These are phyloP conservation scores for Electrophaes corylata DNA, from an alignment of 2,888 invertebrate genomes.

Conservation along the genomic window DNA sequence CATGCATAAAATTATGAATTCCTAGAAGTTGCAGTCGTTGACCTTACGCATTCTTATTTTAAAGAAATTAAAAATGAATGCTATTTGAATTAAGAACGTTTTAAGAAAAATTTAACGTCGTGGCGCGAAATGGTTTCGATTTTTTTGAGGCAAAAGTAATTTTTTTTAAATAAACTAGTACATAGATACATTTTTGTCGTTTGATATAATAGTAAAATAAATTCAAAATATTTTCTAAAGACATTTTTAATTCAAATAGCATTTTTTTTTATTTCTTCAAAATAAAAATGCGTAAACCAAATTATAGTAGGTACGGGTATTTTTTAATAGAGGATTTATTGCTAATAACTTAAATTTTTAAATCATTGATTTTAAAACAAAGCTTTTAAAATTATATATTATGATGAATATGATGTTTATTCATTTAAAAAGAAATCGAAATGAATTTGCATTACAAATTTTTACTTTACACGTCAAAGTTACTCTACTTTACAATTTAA, in stretches of 20 bases:
- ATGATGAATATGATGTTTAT: no score
- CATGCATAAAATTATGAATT: conserved; percentile 30
- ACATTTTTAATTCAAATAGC: background rate
- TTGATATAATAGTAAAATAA: no score
- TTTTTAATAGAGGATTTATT: no score
- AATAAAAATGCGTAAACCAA: conserved; percentile 2
- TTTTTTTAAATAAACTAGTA: no score
- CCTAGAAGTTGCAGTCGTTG: conserved; percentile 13
- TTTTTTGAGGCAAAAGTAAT: background rate
- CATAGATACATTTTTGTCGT: no score
- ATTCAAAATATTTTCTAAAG: background rate
- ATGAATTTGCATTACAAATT: background rate
- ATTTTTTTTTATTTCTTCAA: background rate
- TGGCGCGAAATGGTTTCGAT: background rate
- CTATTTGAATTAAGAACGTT: background rate
- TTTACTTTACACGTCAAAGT: background rate
- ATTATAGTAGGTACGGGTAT: no score
- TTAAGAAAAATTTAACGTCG: background rate
- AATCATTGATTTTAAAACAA: background rate
- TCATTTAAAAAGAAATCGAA: no score
- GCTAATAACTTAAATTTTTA: no score
- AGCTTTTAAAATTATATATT: no score
- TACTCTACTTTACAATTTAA: no score
- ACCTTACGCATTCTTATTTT: conserved; percentile 9
- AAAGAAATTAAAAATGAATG: background rate